Base-by-base conservation (phyloP, 2,797 vertebrate species). In the Scleropages formosus region DNA sequence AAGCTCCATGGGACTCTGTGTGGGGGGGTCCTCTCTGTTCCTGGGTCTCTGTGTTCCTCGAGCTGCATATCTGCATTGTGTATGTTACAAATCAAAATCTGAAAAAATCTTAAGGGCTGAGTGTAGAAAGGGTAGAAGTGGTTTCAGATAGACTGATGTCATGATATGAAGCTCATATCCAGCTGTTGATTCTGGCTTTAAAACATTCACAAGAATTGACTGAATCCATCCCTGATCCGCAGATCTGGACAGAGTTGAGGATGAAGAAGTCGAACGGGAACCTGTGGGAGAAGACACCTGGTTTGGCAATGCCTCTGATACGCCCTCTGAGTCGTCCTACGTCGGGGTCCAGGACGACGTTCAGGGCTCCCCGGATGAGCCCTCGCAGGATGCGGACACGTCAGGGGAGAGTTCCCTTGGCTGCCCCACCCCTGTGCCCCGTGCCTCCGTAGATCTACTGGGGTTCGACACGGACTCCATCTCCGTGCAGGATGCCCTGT, bases 201-300 rank as follows among this genome's bases (percentile, higher is more conserved):
- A 39, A 39, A 31, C 31, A 6, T 39, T 39, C 31, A 6, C 2
- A 6, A 56, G 53, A 10, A 18, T 10, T 56, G 53, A 56, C 53
- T 9, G 18, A 31, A 15, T 20, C 27, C 46, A 24, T 20, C 27
- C 56, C 85, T 84, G n/a, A 77, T 79, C 75, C 80, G 75, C 88
- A 99, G 98, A 99, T 96, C 91, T 95, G 92, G 93, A 95, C 88
- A 93, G 94, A 83, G 93, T 94, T 78, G 96, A 97, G 82, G 96
- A 96, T 82, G 95, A 94, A 84, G 95, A 95, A 87, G 92, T 88
- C 66, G 94, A 95, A 84, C 89, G 90, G 66, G 92, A 93, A 75
- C 92, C 94, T 85, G 95, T 93, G 82, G 95, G 96, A 85, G 96
- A 98, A 81, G 96, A 97, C 70, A 91, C 86, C 87, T 99, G 98